A percentile compares a stretch with the other conserved stretches of the same genome.
phyloP scores from a whole-genome alignment of 1,140 invertebrate genomes.

The Mya arenaria region DNA sequence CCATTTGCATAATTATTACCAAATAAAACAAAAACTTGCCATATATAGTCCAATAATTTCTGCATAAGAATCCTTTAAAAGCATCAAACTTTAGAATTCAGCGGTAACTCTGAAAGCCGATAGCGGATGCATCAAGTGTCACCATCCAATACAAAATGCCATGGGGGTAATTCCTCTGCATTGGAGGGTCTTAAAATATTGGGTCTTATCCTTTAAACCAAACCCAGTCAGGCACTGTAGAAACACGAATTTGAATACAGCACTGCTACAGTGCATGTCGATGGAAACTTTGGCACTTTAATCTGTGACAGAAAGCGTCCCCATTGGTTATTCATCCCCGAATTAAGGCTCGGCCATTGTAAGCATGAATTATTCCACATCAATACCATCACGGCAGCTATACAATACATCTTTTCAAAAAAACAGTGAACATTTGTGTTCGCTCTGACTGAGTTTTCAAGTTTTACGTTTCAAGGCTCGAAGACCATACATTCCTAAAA shows the following conservation, averaged over 20 bases:
- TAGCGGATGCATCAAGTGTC: neutral
- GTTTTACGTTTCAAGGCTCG: constrained; percentile 52
- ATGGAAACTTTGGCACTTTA: constrained; percentile 53
- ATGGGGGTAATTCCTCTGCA: neutral
- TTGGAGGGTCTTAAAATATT: neutral
- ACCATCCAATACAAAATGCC: neutral
- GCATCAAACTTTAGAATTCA: too few relatives aligned
- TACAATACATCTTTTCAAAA: constrained; percentile 58
- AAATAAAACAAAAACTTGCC: too few relatives aligned
- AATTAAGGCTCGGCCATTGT: constrained; percentile 40
- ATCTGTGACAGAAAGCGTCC: constrained; percentile 52
- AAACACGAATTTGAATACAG: too few relatives aligned
- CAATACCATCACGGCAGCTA: constrained; percentile 36
- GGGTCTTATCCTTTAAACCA: neutral
- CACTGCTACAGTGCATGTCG: constrained; percentile 19
- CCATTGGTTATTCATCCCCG: constrained; percentile 37
- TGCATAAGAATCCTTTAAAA: too few relatives aligned
- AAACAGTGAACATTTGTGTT: constrained; percentile 40
- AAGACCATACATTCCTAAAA: constrained; percentile 34
- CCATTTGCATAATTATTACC: too few relatives aligned
- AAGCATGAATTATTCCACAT: constrained; percentile 57
- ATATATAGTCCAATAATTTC: too few relatives aligned
- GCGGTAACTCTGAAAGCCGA: neutral
- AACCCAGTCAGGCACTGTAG: too few relatives aligned
- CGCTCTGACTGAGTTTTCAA: constrained; percentile 45